Conservation (phyloP, 2,888 invertebrate species). For the Drymonia ruficornis region DNA sequence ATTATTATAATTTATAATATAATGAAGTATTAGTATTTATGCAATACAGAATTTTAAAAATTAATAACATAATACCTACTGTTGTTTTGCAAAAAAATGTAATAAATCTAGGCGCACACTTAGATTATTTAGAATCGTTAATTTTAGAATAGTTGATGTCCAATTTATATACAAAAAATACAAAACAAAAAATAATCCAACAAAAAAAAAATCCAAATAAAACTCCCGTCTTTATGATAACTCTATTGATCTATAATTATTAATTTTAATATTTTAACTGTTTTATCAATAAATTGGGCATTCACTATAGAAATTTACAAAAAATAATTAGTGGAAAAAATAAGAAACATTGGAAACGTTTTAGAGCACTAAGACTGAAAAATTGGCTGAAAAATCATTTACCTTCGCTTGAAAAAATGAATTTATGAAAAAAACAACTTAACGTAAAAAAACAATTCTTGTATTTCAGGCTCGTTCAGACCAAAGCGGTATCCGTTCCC, state of each 20-base stretch:
- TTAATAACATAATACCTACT: constrained; percentile 23
- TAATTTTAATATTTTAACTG: constrained; percentile 1
- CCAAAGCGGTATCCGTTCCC: not conserved
- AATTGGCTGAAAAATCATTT: constrained; percentile 67
- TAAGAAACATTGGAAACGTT: constrained; percentile 55
- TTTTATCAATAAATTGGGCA: constrained; percentile 48
- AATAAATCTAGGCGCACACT: constrained; percentile 50
- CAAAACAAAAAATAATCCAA: not conserved
- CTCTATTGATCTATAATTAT: not conserved
- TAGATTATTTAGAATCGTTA: constrained; percentile 43
- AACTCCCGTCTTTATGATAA: not conserved
- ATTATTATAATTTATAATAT: constrained; percentile 43
- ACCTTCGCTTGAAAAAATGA: constrained; percentile 52
- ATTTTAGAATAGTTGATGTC: constrained; percentile 42
- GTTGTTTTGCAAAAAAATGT: constrained; percentile 42
- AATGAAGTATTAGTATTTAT: constrained; percentile 32
- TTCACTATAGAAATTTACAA: constrained; percentile 50
- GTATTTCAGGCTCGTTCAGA: not conserved
- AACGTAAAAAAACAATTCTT: constrained; percentile 11
- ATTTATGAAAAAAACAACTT: constrained; percentile 17
- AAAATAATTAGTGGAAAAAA: constrained; percentile 34
- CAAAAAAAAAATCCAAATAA: not conserved
- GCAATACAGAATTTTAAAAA: constrained; percentile 42
- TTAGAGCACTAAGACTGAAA: constrained; percentile 83
- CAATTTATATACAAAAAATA: constrained; percentile 17